A percentile compares a stretch with the other conserved stretches of the same genome.
Conservation (phyloP, 2,797 vertebrate genomes). For the Chelon auratus region DNA sequence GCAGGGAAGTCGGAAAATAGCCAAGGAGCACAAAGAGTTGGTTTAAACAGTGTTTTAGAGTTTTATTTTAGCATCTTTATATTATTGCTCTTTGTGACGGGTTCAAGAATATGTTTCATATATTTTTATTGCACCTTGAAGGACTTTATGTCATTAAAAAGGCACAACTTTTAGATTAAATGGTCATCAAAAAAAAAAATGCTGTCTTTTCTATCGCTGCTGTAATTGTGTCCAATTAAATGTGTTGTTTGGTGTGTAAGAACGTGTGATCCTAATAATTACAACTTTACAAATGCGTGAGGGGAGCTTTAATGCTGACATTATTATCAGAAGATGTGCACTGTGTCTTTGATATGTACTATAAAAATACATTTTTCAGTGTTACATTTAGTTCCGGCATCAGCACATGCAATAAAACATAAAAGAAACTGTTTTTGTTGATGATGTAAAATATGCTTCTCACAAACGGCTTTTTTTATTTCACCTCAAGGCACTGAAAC, state of each 20-base stretch:
- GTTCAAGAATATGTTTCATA: neutral
- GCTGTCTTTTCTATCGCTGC: too few species aligned
- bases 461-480: conserved; percentile 12
- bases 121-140: too few species aligned
- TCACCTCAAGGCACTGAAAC: conserved; percentile 3
- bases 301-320: neutral
- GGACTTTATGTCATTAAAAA: too few species aligned
- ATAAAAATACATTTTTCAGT: neutral
- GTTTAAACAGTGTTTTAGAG: neutral
- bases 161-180: too few species aligned
- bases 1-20: conserved; percentile 30
- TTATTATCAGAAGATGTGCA: too few species aligned
- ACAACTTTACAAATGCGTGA: neutral
- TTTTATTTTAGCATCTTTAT: neutral
- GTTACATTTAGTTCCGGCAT: neutral
- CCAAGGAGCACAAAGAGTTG: conserved; percentile 1
- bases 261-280: neutral
- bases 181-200: too few species aligned
- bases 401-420: neutral
- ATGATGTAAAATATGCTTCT: neutral
- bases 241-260: too few species aligned
- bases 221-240: too few species aligned
- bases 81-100: neutral
- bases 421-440: neutral
- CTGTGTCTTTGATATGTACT: neutral